phyloP scores from a whole-genome alignment of 2,888 invertebrate genomes.

The Periphyllus acericola region DNA sequence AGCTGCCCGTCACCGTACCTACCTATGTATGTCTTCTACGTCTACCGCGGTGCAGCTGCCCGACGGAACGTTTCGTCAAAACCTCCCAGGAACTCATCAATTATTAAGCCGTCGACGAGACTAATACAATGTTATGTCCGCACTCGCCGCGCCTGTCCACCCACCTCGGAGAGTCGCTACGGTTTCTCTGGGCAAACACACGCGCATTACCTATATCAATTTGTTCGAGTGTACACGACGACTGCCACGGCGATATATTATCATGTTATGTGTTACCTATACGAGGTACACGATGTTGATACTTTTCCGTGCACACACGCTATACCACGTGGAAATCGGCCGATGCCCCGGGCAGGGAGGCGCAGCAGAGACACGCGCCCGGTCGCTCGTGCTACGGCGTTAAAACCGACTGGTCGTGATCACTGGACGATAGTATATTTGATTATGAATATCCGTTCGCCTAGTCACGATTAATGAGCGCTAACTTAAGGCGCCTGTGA shows the following conservation, averaged over 20 bases:
- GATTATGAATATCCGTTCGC: not conserved
- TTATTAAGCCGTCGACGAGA: conserved; percentile 25
- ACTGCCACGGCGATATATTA: not conserved
- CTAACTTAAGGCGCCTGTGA: too few relatives aligned
- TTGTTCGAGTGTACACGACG: not conserved
- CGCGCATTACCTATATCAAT: too few relatives aligned
- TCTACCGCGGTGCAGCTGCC: not conserved
- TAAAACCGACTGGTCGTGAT: too few relatives aligned
- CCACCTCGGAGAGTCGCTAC: not conserved
- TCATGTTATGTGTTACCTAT: not conserved
- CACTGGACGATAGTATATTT: not conserved
- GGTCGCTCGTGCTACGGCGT: not conserved
- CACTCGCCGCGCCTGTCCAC: not conserved
- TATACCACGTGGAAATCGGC: too few relatives aligned
- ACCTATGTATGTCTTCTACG: too few relatives aligned
- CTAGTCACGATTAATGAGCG: not conserved
- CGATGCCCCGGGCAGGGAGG: not conserved
- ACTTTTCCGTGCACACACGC: not conserved
- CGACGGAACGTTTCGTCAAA: not conserved
- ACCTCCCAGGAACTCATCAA: conserved; percentile 42
- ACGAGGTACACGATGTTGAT: not conserved
- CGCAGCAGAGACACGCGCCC: not conserved
- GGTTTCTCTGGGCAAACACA: not conserved
- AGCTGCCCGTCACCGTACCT: too few relatives aligned
- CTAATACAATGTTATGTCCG: not conserved